Evolutionary conservation across 2,113 vertebrate genomes (phyloP).

Genomic region (Ptilorrhoa leucosticta): DNA sequence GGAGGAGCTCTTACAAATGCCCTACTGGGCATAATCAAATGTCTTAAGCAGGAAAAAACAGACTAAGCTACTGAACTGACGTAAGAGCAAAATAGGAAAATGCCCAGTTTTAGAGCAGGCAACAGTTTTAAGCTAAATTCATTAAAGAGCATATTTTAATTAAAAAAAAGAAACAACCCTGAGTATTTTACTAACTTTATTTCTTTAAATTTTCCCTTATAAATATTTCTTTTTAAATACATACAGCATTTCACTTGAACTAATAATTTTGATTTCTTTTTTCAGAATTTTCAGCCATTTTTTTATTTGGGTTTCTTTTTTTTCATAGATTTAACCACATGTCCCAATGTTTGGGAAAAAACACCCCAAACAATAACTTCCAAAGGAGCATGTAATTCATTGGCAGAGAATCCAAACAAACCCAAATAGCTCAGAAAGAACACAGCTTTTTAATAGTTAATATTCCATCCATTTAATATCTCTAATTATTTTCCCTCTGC

Average conservation of each 20-base stretch:
- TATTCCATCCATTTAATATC: constrained; percentile 75
- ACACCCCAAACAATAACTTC: not conserved
- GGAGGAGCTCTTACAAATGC: not conserved
- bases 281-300: not conserved
- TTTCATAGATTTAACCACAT: not conserved
- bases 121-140: not conserved
- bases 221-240: not conserved
- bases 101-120: not conserved
- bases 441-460: constrained; percentile 69
- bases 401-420: not conserved
- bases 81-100: not conserved
- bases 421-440: not conserved
- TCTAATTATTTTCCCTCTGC: constrained; percentile 77
- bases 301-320: not conserved
- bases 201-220: not conserved
- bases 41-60: not conserved
- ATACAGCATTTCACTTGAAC: not conserved
- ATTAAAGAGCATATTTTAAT: not conserved
- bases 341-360: not conserved
- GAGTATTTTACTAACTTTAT: not conserved
- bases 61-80: not conserved
- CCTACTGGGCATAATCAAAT: not conserved
- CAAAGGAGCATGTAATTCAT: not conserved
- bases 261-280: not conserved
- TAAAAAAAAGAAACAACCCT: fast-evolving